phyloP scores from a whole-genome alignment of 1,140 invertebrate species.

The Drosophila guanche region DNA sequence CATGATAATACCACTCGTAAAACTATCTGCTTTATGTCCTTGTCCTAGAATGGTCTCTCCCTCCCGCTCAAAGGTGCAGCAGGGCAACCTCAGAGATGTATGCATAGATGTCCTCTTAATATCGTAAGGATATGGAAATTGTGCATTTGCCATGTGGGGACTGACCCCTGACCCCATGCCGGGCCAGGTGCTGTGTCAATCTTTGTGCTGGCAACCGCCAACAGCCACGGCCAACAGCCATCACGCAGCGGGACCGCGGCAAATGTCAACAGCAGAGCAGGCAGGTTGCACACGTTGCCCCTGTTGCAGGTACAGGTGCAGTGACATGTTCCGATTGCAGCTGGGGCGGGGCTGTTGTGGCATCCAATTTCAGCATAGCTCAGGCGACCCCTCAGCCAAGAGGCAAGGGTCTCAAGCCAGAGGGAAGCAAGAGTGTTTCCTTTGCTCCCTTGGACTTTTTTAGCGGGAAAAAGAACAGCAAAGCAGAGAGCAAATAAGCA shows the following conservation, averaged over 20 bases:
- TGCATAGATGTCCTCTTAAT: neutral
- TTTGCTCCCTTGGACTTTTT: too few relatives aligned
- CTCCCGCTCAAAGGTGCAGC: neutral
- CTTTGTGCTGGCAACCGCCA: constrained; percentile 38
- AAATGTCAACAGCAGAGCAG: constrained; percentile 53
- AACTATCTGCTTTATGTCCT: neutral
- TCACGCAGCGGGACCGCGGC: constrained; percentile 13
- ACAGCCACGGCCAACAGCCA: constrained; percentile 4
- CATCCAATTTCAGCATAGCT: too few relatives aligned
- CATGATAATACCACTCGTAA: neutral
- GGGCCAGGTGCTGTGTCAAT: constrained; percentile 60
- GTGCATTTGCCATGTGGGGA: constrained; percentile 45
- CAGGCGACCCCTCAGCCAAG: too few relatives aligned
- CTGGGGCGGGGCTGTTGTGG: neutral
- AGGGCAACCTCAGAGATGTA: neutral
- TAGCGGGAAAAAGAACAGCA: too few relatives aligned
- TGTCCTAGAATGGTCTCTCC: neutral
- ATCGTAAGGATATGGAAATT: constrained; percentile 27
- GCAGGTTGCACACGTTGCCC: constrained; percentile 17
- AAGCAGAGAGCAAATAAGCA: constrained; percentile 2
- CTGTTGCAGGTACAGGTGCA: constrained; percentile 22
- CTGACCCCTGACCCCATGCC: constrained; percentile 18
- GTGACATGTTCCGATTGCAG: constrained; percentile 23
- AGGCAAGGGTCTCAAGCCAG: too few relatives aligned
- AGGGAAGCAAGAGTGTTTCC: too few relatives aligned